Conservation (phyloP, 2,888 invertebrate genomes). For the Bombylius major region DNA sequence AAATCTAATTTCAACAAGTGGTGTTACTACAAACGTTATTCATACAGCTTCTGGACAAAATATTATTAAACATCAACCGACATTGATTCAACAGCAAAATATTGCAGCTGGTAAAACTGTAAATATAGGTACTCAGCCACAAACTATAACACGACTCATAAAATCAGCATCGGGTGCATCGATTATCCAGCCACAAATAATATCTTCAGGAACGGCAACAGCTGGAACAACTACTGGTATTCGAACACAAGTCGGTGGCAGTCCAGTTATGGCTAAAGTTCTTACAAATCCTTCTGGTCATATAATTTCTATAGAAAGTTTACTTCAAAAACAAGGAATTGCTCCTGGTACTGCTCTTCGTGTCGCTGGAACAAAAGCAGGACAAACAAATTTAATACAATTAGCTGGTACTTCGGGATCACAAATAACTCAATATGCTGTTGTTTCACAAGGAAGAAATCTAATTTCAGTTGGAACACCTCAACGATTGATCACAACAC, state of each 20-base stretch:
- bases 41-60: background rate
- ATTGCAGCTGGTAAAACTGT: constrained; percentile 9
- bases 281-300: constrained; percentile 50
- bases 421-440: constrained; percentile 38
- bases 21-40: background rate
- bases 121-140: constrained; percentile 13
- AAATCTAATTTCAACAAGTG: constrained; percentile 1
- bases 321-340: constrained; percentile 25
- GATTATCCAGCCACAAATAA: constrained; percentile 8
- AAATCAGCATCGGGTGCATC: constrained; percentile 12
- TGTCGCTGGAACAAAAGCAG: constrained; percentile 37
- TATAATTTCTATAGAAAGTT: constrained; percentile 31
- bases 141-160: constrained; percentile 19
- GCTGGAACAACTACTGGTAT: constrained; percentile 9
- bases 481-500: constrained; percentile 24
- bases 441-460: constrained; percentile 39
- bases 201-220: constrained; percentile 7
- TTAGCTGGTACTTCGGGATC: constrained; percentile 30
- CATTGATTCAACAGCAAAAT: constrained; percentile 11
- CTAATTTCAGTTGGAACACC: constrained; percentile 30
- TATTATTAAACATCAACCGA: constrained; percentile 10
- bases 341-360: constrained; percentile 35
- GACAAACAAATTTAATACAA: constrained; percentile 41
- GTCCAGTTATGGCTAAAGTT: constrained; percentile 56
- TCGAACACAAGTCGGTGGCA: constrained; percentile 12